phyloP scores from a whole-genome alignment of 1,140 invertebrate genomes.

The Epicauta chinensis region DNA sequence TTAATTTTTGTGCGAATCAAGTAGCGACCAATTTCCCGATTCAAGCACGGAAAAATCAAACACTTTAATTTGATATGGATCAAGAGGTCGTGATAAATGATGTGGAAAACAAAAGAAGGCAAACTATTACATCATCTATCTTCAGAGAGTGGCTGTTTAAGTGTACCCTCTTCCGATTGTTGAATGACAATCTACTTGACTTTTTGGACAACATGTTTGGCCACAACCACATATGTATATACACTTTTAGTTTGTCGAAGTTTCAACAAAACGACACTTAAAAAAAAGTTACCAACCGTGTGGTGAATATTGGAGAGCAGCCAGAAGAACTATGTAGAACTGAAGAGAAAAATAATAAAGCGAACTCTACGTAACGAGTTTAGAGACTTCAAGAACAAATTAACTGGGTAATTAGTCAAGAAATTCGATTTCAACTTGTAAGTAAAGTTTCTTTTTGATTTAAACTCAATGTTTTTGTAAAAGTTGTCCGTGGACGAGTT shows the following conservation, averaged over 20 bases:
- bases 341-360: too few species aligned
- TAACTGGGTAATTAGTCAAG: neutral
- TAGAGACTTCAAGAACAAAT: neutral
- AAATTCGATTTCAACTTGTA: neutral
- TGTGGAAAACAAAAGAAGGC: slow-evolving; percentile 21
- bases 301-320: neutral
- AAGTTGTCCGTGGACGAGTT: too few species aligned
- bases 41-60: slow-evolving; percentile 12
- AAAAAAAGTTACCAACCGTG: neutral
- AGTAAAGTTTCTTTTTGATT: too few species aligned
- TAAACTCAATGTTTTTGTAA: too few species aligned
- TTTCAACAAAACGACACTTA: neutral
- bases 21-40: slow-evolving; percentile 13
- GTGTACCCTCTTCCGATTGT: neutral
- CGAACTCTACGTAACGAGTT: too few species aligned
- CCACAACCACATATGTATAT: slow-evolving; percentile 5
- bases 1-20: slow-evolving; percentile 6
- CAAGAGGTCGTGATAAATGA: slow-evolving; percentile 16
- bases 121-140: slow-evolving; percentile 20
- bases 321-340: too few species aligned
- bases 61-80: slow-evolving; percentile 14
- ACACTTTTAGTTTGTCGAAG: neutral
- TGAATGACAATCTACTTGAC: slow-evolving; percentile 10
- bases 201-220: slow-evolving; percentile 7
- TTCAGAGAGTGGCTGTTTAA: slow-evolving; percentile 5